Evolutionary conservation across 2,113 vertebrate genomes (phyloP).

Genomic region (Argyrosomus japonicus): DNA sequence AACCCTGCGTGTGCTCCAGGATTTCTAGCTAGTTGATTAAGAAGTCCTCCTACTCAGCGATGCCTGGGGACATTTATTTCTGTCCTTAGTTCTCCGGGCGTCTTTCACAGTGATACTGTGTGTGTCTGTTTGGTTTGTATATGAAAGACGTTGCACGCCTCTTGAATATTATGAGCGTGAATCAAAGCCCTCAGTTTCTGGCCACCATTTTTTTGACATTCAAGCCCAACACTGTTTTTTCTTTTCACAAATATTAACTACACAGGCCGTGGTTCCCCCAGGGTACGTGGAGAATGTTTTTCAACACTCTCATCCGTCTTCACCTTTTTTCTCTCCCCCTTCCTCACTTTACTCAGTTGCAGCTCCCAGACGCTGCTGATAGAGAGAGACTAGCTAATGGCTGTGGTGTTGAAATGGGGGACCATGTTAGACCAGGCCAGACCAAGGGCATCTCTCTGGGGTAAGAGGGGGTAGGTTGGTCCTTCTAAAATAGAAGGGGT

Average conservation of each 20-base stretch:
- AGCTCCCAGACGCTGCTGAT: slow-evolving; percentile 42
- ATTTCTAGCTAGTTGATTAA: background rate
- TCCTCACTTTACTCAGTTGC: slow-evolving; percentile 39
- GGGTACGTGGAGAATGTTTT: slow-evolving; percentile 52
- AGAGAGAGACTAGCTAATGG: slow-evolving; percentile 67
- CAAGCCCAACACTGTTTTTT: background rate
- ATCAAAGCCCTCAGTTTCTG: background rate
- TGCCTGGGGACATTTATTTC: slow-evolving; percentile 42
- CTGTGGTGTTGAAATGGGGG: slow-evolving; percentile 62
- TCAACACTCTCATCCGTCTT: slow-evolving; percentile 61
- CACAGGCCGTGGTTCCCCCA: background rate
- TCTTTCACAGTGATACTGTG: background rate
- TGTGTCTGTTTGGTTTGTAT: slow-evolving; percentile 11
- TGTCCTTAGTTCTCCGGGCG: slow-evolving; percentile 7
- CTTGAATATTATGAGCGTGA: background rate
- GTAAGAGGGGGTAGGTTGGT: slow-evolving; percentile 15
- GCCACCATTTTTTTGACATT: slow-evolving; percentile 12
- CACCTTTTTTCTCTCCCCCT: slow-evolving; percentile 8
- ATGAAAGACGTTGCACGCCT: background rate
- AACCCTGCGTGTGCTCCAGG: slow-evolving; percentile 9
- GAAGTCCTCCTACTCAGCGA: slow-evolving; percentile 36
- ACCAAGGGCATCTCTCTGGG: slow-evolving; percentile 45
- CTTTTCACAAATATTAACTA: slow-evolving; percentile 27
- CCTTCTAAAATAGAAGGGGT: slow-evolving; percentile 56
- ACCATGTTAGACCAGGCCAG: slow-evolving; percentile 12